Conservation (phyloP, 1,140 invertebrate species). For the Lasaia peninsularis region DNA sequence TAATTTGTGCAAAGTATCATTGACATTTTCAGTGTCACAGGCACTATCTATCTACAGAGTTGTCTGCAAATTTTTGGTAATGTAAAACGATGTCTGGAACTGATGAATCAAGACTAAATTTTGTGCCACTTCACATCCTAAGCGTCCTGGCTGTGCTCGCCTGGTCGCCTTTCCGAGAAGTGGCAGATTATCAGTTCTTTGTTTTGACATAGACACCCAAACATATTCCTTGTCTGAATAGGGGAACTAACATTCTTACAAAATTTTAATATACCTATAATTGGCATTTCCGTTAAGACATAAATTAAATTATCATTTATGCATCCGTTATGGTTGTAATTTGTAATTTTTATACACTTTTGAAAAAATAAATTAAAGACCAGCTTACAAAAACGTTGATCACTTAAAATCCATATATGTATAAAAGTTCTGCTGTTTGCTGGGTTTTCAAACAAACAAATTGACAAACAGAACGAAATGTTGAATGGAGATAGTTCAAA, state of each 20-base stretch:
- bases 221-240: slow-evolving; percentile 62
- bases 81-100: not conserved
- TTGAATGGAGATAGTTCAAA: no score
- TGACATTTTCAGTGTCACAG: no score
- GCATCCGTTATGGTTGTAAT: no score
- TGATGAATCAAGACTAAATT: not conserved
- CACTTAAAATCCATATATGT: no score
- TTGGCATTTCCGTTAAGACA: slow-evolving; percentile 31
- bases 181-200: slow-evolving; percentile 67
- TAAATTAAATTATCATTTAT: not conserved
- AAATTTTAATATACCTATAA: slow-evolving; percentile 47
- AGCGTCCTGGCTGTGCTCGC: slow-evolving; percentile 41
- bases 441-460: no score
- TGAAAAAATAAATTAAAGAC: not conserved
- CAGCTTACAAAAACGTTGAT: no score
- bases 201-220: slow-evolving; percentile 53
- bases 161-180: slow-evolving; percentile 62
- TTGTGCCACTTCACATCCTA: slow-evolving; percentile 59
- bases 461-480: no score
- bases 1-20: no score
- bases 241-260: slow-evolving; percentile 54
- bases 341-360: not conserved
- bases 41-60: no score
- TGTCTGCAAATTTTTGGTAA: no score
- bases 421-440: no score